Conservation (phyloP, 2,113 vertebrate genomes). For the Hippocampus barbouri region DNA sequence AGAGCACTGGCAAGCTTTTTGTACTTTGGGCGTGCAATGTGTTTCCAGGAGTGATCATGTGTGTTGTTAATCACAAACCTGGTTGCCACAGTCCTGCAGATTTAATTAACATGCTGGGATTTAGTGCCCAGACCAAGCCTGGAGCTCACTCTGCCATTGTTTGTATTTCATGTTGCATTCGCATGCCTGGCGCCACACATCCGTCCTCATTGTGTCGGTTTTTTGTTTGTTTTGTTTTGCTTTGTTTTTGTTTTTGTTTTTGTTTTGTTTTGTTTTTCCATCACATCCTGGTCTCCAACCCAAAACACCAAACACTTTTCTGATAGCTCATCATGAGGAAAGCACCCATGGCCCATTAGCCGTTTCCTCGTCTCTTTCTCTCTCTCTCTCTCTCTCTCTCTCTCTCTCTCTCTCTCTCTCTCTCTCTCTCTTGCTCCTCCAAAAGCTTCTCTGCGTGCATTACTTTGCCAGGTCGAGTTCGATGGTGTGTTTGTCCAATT, state of each 20-base stretch:
- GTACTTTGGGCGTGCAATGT: constrained; percentile 66
- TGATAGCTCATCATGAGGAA: constrained; percentile 50
- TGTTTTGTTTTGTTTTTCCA: constrained; percentile 59
- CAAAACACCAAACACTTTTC: constrained; percentile 46
- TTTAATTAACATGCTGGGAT: constrained; percentile 60
- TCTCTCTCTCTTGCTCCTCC: constrained; percentile 20
- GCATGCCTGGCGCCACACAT: constrained; percentile 12
- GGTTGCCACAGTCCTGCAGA: constrained; percentile 61
- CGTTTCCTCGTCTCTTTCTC: constrained; percentile 17
- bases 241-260: not conserved
- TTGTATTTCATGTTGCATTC: constrained; percentile 21
- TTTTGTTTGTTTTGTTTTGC: not conserved
- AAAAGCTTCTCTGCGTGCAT: constrained; percentile 29
- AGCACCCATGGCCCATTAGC: constrained; percentile 53
- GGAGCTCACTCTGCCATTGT: constrained; percentile 17
- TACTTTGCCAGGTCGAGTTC: constrained; percentile 54
- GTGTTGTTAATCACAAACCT: constrained; percentile 69
- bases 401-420: not conserved
- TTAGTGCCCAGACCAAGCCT: constrained; percentile 35
- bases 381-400: constrained; percentile 4
- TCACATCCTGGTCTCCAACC: constrained; percentile 46
- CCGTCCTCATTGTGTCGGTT: constrained; percentile 20
- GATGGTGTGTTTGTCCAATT: constrained; percentile 57
- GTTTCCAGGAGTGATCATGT: constrained; percentile 67
- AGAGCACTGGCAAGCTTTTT: constrained; percentile 48